Evolutionary conservation across 2,797 vertebrate genomes (phyloP).

Genomic region (Artibeus lituratus): DNA sequence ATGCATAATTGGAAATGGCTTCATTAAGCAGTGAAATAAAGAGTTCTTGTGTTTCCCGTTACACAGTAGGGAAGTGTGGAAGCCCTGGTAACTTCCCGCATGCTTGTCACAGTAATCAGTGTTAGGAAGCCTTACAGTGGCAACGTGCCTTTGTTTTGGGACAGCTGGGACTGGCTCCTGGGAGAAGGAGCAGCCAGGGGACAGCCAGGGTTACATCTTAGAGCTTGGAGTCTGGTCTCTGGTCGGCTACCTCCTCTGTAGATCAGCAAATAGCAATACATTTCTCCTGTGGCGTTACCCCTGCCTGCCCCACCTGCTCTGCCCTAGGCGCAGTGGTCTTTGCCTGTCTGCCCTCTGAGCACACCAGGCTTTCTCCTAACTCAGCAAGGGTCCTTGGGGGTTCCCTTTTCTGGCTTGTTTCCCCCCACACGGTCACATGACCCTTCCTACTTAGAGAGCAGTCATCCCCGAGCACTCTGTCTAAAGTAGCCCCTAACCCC

Average conservation of each 20-base stretch:
- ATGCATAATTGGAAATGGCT: neutral
- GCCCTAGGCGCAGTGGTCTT: neutral
- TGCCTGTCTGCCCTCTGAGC: neutral
- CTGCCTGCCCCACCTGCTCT: neutral
- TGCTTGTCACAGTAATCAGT: neutral
- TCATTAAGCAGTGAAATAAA: neutral
- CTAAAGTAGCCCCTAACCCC: neutral
- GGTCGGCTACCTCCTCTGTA: neutral
- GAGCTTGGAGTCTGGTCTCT: neutral
- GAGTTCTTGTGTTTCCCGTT: neutral
- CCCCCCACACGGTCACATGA: accelerated
- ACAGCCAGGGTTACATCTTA: neutral
- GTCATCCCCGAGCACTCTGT: neutral
- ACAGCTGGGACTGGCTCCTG: neutral
- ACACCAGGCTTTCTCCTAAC: neutral
- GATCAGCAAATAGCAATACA: accelerated
- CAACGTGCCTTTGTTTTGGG: neutral
- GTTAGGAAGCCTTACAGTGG: neutral
- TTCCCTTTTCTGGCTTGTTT: neutral
- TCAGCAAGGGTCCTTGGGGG: neutral
- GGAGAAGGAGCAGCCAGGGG: neutral
- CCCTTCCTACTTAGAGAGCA: neutral
- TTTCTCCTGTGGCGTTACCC: neutral
- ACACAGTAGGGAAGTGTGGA: neutral
- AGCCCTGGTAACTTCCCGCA: neutral